These are phyloP conservation scores for Mesorhabditis spiculigera DNA, from an alignment of 2,888 invertebrate genomes.

Conservation along the genomic window DNA sequence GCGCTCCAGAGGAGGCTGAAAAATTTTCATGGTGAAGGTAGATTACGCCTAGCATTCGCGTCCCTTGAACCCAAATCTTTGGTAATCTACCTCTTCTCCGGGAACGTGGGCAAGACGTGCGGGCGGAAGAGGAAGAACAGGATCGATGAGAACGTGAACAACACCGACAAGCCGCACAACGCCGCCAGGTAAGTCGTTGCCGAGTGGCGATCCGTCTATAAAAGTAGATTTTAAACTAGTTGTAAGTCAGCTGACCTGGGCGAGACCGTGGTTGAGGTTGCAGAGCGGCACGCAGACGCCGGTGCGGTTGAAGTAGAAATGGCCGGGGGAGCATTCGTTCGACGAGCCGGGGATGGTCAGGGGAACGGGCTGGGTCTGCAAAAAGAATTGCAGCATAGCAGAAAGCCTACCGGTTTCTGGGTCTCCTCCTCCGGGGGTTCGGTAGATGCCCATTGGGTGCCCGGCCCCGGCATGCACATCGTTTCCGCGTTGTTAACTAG, in stretches of 20 bases:
- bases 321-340: constrained; percentile 62
- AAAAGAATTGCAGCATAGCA: not conserved
- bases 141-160: constrained; percentile 64
- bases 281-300: constrained; percentile 78
- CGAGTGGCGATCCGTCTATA: constrained; percentile 32
- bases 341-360: too few species aligned
- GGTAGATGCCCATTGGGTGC: constrained; percentile 29
- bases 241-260: not conserved
- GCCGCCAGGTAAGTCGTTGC: constrained; percentile 28
- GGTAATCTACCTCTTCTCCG: not conserved
- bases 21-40: not conserved
- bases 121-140: constrained; percentile 31
- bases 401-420: not conserved
- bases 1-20: constrained; percentile 28
- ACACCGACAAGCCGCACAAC: constrained; percentile 71
- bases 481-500: constrained; percentile 81
- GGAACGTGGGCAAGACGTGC: constrained; percentile 12
- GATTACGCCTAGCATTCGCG: not conserved
- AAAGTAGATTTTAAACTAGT: too few species aligned
- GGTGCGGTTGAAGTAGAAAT: constrained; percentile 74
- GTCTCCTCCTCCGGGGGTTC: constrained; percentile 15
- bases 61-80: too few species aligned
- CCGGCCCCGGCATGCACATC: constrained; percentile 87
- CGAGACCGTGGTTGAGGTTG: constrained; percentile 23
- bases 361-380: constrained; percentile 11